A percentile compares a stretch with the other conserved stretches of the same genome.
These are phyloP conservation scores for Labrus mixtus DNA, from an alignment of 2,113 vertebrate species.

Conservation along the genomic window DNA sequence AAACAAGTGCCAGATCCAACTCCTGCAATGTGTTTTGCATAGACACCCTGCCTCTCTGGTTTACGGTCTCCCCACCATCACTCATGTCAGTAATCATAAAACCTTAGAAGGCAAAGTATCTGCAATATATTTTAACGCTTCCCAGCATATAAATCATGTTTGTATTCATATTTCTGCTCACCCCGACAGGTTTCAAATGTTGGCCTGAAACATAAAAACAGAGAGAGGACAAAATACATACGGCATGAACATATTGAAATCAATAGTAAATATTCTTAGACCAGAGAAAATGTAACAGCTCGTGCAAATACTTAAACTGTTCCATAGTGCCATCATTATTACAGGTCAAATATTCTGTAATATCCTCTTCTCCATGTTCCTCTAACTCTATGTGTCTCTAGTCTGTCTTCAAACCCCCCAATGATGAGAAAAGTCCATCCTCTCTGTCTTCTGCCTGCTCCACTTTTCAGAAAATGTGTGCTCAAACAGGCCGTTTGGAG, in stretches of 20 bases:
- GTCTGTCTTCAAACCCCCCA: no score
- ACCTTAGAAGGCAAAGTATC: not conserved
- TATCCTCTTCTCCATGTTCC: no score
- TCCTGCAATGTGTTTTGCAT: slow-evolving; percentile 22
- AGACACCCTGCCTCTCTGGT: not conserved
- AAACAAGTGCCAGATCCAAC: slow-evolving; percentile 29
- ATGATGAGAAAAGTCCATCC: no score
- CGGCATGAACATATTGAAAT: not conserved
- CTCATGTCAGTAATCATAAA: not conserved
- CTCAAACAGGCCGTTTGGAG: no score
- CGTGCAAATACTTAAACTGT: not conserved
- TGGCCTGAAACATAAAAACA: not conserved
- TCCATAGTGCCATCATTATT: no score
- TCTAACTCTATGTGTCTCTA: no score
- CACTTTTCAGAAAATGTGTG: no score
- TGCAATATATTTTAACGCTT: not conserved
- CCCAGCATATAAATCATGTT: not conserved
- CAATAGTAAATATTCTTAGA: not conserved
- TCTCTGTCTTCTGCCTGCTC: no score
- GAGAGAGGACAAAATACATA: not conserved
- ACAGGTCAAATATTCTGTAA: no score
- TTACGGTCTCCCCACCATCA: not conserved
- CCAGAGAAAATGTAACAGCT: not conserved
- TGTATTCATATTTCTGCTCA: not conserved
- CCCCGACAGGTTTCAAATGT: not conserved